Evolutionary conservation across 92 coral and sea anemone genomes (phyloP).

Genomic region (Plumapathes pennacea): DNA sequence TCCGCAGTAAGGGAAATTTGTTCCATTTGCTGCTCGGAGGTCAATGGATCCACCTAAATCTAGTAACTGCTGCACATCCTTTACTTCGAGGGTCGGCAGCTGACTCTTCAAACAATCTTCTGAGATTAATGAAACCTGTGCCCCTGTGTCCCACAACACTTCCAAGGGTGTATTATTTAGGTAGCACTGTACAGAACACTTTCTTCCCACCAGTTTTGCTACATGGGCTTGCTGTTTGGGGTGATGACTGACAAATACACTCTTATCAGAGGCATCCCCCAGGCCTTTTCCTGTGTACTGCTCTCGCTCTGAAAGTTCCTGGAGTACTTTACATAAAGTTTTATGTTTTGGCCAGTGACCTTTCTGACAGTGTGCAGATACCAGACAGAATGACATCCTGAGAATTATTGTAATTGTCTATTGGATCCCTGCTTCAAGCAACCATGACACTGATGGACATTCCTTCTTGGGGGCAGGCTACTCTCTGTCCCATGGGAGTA

Average conservation of each 20-base stretch:
- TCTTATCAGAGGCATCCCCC: constrained; percentile 24
- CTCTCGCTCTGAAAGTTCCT: constrained; percentile 28
- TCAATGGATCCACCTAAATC: constrained; percentile 17
- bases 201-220: constrained; percentile 44
- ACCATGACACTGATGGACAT: constrained; percentile 46
- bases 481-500: constrained; percentile 54
- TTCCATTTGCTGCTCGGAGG: constrained; percentile 73
- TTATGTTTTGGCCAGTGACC: constrained; percentile 51
- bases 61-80: constrained; percentile 47
- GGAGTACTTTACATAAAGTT: constrained; percentile 41
- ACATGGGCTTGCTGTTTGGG: constrained; percentile 43
- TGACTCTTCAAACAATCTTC: constrained; percentile 28
- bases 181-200: constrained; percentile 42
- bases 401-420: constrained; percentile 20
- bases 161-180: constrained; percentile 21
- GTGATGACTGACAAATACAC: constrained; percentile 39
- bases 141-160: constrained; percentile 77
- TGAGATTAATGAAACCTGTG: constrained; percentile 53
- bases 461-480: constrained; percentile 21
- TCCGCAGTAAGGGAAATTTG: constrained; percentile 58
- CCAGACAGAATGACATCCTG: constrained; percentile 22
- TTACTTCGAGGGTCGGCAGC: constrained; percentile 23
- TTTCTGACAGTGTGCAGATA: constrained; percentile 42
- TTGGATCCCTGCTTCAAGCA: constrained; percentile 30
- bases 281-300: constrained; percentile 22